Evolutionary conservation across 2,113 vertebrate genomes (phyloP), one percentile per base, ranked within the genome.

Genomic region (Cochlearius cochlearius): DNA sequence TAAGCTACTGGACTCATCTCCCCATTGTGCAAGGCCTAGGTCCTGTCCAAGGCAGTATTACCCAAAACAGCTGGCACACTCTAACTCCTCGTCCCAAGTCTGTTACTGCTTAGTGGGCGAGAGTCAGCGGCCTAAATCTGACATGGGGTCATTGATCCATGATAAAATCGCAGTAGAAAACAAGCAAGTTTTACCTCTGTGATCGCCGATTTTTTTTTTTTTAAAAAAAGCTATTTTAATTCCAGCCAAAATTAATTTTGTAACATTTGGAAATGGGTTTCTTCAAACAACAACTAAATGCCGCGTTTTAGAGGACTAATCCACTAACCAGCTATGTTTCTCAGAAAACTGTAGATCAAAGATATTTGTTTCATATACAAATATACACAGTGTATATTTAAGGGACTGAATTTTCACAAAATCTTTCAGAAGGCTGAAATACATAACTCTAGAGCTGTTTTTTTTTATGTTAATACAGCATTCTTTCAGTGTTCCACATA

Each of bases 121-220:
- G 82, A 96, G 75, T 67, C 93, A 85, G 30, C 52, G 95, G 95
- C 92, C 91, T 77, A 81, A 83, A 88, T n/a, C 64, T 95, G 94
- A 95, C 90, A 86, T 15, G 38, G 69, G 94, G 75, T 71, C 90
- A 73, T n/a, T 43, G 45, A 81, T 50, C 45, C 88, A 81, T 59
- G 80, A 92, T 55, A 96, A 95, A 96, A 95, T 91, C 83, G 62
- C 87, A 87, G 81, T 26, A 92, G 81, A 89, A 97, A 97, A 84
- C 47, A 88, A 86, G 80, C 63, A 94, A 96, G 59, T 94, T 95
- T 95, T 87, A 92, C 60, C 88, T 63, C 87, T 90, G 81, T 73
- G 88, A 97, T 94, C 92, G 96, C 5, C 4, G 73, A 92, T 73
- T 77, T 45, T 45, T 45, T 23, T 50, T 50, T 47, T 47, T 50